Evolutionary conservation across 1,140 invertebrate species (phyloP), one percentile per base, ranked within the genome.

Genomic region (Eriosoma lanigerum): DNA sequence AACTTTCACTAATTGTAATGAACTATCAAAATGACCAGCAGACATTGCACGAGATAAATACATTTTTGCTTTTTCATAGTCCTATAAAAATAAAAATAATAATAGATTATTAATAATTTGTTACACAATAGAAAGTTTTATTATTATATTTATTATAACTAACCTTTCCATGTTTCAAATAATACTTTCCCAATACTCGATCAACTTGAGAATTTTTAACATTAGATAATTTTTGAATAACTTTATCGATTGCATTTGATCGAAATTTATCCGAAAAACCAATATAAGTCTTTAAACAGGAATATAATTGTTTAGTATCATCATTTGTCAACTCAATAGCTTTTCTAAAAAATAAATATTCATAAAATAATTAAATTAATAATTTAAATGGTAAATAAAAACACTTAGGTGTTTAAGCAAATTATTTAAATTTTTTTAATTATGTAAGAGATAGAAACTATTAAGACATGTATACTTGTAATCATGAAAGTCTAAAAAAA

Each of bases 141-240:
- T 13, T 3, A 52, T 1, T 13, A 48, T 48, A 19, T n/a, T n/a
- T 13, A 52, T 6, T n/a, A n/a, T 52, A 52, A n/a, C 19, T 3
- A 3, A 52, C 50, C 2, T 52, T n/a, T 52, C 15, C 15, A 46
- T 48, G 44, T 21, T 46, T 48, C 1, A 48, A 13, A 24, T 48
- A 68, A 68, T 68, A 68, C 15, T 68, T 46, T 68, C 44, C 64
- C 15, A 68, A 68, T 9, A n/a, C 44, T 44, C 0, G 1, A 68
- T 68, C 38, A 24, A 68, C 13, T 0, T 9, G 1, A 10, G 0
- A 1, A n/a, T 52, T 19, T 13, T 68, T 21, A 1, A 13, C 9
- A n/a, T 13, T 21, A 21, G 0, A 48, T 3, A 68, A 3, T 68
- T 46, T 68, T 24, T 68, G 1, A 44, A 68, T 24, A 21, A 68